A percentile compares a stretch with the other conserved stretches of the same genome.
Evolutionary conservation across 2,113 vertebrate species (phyloP).

Genomic region (Megaptera novaeangliae): DNA sequence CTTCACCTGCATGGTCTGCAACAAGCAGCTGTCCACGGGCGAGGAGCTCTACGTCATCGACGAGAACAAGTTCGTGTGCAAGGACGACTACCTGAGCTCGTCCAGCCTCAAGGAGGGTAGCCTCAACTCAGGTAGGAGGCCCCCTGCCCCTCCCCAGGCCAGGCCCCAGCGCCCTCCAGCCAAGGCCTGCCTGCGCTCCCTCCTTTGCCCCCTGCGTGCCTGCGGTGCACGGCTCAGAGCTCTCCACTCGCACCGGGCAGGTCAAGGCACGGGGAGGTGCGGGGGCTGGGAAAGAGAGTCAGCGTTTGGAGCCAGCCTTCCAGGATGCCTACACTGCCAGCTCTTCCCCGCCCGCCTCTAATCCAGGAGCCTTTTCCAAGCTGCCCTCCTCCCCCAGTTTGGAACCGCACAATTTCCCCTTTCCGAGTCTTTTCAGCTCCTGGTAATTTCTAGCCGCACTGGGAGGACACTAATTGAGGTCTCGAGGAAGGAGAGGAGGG

Average conservation of each 20-base stretch:
- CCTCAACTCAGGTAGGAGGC: slow-evolving; percentile 93
- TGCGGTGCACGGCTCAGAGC: neutral
- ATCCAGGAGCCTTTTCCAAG: neutral
- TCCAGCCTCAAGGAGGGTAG: slow-evolving; percentile 92
- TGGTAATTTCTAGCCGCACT: neutral
- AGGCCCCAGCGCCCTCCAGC: accelerated
- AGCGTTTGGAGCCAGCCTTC: neutral
- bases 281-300: no score
- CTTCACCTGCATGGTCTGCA: slow-evolving; percentile 99
- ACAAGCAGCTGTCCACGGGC: slow-evolving; percentile 98
- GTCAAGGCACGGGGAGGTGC: neutral
- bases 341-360: neutral
- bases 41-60: slow-evolving; percentile 98
- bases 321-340: accelerated
- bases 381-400: neutral
- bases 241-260: neutral
- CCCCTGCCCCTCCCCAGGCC: neutral
- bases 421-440: neutral
- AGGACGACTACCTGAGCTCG: slow-evolving; percentile 95
- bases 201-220: accelerated
- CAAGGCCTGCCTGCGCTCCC: neutral
- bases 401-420: neutral
- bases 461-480: neutral
- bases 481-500: neutral
- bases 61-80: slow-evolving; percentile 99